Conservation (phyloP, 2,888 invertebrate species). For the Anoplius nigerrimus region DNA sequence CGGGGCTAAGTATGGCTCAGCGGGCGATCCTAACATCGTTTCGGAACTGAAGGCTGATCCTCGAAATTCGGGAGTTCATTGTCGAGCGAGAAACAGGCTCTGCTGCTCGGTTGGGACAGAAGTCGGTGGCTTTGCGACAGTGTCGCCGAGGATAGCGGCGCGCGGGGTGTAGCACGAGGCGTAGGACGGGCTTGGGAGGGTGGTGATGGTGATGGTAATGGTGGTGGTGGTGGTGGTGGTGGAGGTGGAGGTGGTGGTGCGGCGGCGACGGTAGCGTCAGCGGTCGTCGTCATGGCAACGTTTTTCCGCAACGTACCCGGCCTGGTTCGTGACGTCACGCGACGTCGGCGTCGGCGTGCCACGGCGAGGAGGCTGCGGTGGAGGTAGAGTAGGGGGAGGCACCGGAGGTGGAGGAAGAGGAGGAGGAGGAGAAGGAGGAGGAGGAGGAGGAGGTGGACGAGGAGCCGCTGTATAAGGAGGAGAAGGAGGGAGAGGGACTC, state of each 20-base stretch:
- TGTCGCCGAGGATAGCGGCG: background rate
- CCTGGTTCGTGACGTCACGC: constrained; percentile 71
- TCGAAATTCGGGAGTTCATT: too few species aligned
- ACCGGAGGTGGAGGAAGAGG: background rate
- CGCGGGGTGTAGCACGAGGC: background rate
- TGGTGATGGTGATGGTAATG: constrained; percentile 13
- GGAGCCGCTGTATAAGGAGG: background rate
- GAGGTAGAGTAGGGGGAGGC: background rate
- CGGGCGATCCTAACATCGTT: too few species aligned
- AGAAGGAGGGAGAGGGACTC: constrained; percentile 31
- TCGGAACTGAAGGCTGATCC: too few species aligned
- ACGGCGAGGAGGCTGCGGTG: background rate
- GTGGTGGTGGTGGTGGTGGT: background rate
- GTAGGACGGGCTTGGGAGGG: constrained; percentile 22
- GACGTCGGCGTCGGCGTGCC: constrained; percentile 57
- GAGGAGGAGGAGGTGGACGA: background rate
- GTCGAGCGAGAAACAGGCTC: too few species aligned
- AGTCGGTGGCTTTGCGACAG: too few species aligned
- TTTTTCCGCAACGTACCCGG: constrained; percentile 73
- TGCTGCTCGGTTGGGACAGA: too few species aligned
- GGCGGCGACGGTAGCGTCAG: constrained; percentile 57
- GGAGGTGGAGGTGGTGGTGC: constrained; percentile 39
- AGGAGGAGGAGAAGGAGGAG: background rate
- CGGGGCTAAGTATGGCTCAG: too few species aligned
- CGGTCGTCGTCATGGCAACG: constrained; percentile 70